Percentiles rank a stretch among this genome's conserved stretches.
Evolutionary conservation across 2,113 vertebrate species (phyloP).

Genomic region (Myocastor coypus): DNA sequence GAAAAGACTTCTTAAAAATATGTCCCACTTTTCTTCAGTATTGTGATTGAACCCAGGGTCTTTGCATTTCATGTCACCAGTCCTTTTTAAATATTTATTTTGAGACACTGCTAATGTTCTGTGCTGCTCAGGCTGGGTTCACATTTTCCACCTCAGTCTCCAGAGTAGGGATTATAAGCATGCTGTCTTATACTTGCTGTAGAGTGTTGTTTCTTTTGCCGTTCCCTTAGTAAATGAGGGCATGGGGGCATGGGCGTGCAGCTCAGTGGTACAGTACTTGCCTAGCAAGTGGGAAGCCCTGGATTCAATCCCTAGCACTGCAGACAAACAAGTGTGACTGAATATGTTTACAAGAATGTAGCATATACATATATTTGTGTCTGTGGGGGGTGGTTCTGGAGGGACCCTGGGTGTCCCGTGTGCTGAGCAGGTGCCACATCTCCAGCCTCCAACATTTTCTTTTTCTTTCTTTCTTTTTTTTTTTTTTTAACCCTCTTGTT

Average conservation of each 20-base stretch:
- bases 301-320: not conserved
- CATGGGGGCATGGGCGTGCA: no score
- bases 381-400: not conserved
- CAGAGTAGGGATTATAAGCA: not conserved
- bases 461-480: not conserved
- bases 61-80: not conserved
- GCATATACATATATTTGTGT: not conserved
- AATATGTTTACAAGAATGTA: not conserved
- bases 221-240: not conserved
- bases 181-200: no score
- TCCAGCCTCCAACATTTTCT: not conserved
- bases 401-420: not conserved
- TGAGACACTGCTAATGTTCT: not conserved
- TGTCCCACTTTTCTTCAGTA: not conserved
- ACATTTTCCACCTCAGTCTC: not conserved
- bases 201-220: not conserved
- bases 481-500: no score
- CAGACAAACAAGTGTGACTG: not conserved
- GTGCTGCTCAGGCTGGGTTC: not conserved
- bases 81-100: not conserved
- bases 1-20: not conserved
- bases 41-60: not conserved
- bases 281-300: not conserved
- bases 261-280: not conserved
- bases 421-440: not conserved